Evolutionary conservation across 2,797 vertebrate genomes (phyloP).

Genomic region (Potorous gilbertii): DNA sequence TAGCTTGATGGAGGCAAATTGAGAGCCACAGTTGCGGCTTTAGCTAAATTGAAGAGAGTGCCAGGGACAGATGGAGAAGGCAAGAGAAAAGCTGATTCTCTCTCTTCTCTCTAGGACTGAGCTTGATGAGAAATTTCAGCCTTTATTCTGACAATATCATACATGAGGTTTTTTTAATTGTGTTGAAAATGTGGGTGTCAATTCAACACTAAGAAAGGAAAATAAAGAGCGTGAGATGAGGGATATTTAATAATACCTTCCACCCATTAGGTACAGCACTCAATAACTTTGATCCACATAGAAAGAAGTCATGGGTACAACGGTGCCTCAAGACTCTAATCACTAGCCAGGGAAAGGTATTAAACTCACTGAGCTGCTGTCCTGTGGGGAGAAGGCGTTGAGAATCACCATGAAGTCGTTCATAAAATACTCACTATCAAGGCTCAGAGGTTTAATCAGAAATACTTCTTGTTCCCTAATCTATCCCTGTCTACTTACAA

Average conservation of each 20-base stretch:
- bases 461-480: not conserved
- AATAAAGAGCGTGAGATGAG: not conserved
- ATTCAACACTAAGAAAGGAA: not conserved
- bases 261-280: not conserved
- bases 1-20: conserved; percentile 74
- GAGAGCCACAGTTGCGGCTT: conserved; percentile 68
- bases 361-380: not conserved
- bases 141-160: conserved; percentile 68
- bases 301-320: not conserved
- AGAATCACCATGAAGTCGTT: not conserved
- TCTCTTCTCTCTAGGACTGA: conserved; percentile 45
- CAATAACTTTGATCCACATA: not conserved
- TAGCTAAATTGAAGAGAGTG: conserved; percentile 63
- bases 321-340: not conserved
- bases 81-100: conserved; percentile 71
- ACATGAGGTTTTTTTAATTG: conserved; percentile 38
- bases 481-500: not conserved
- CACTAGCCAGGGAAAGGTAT: not conserved
- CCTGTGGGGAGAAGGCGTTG: not conserved
- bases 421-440: not conserved
- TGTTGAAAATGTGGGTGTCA: conserved; percentile 29
- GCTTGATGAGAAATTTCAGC: not conserved
- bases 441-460: not conserved
- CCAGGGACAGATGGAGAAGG: conserved; percentile 5
- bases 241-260: not conserved